phyloP scores from a whole-genome alignment of 2,113 vertebrate genomes.

The Probosciger aterrimus region DNA sequence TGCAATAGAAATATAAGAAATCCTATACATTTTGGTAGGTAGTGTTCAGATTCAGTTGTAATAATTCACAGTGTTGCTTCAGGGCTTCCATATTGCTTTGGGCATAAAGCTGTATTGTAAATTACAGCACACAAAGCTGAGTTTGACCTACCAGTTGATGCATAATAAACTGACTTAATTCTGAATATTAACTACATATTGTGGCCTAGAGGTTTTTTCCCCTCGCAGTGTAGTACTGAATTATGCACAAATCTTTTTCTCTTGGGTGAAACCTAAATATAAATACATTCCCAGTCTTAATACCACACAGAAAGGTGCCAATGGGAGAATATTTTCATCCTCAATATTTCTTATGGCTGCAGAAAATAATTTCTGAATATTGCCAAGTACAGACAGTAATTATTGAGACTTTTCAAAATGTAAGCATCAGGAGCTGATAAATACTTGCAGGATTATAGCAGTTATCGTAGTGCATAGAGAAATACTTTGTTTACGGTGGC shows the following conservation, averaged over 20 bases:
- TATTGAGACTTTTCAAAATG: constrained; percentile 40
- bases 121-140: constrained; percentile 92
- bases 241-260: constrained; percentile 82
- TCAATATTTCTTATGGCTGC: constrained; percentile 60
- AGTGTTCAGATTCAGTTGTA: constrained; percentile 67
- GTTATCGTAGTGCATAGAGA: background rate
- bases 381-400: constrained; percentile 42
- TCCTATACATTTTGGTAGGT: constrained; percentile 51
- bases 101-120: constrained; percentile 91
- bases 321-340: constrained; percentile 70
- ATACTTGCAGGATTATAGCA: background rate
- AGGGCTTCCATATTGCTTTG: constrained; percentile 82
- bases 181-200: constrained; percentile 85
- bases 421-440: constrained; percentile 4
- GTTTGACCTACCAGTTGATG: constrained; percentile 94
- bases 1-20: constrained; percentile 45
- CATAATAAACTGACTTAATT: constrained; percentile 83
- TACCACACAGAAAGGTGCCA: constrained; percentile 66
- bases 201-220: constrained; percentile 85
- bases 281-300: constrained; percentile 72
- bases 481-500: background rate
- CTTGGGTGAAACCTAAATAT: constrained; percentile 77
- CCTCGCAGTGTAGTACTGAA: constrained; percentile 83
- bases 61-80: constrained; percentile 75
- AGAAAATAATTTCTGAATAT: constrained; percentile 64